Conservation (phyloP, 2,888 invertebrate genomes). For the Clusia tigrina region DNA sequence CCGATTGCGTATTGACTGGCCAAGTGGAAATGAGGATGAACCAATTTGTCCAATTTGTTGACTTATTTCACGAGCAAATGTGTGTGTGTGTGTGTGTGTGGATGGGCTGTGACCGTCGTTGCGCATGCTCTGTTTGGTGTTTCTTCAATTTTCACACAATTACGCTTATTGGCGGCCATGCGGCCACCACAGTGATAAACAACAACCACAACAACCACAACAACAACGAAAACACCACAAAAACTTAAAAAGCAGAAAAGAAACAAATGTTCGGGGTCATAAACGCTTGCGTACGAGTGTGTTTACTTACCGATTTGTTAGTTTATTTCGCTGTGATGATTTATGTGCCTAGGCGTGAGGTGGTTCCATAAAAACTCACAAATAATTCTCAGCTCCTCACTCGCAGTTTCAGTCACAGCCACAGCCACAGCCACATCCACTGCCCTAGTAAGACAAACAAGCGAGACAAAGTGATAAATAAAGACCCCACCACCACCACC, state of each 20-base stretch:
- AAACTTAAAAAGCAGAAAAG: slow-evolving; percentile 28
- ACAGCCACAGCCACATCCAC: too few relatives aligned
- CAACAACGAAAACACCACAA: too few relatives aligned
- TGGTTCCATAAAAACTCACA: neutral
- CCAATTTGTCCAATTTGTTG: neutral
- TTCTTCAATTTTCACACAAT: slow-evolving; percentile 1
- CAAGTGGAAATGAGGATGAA: slow-evolving; percentile 48
- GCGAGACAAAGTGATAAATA: too few relatives aligned
- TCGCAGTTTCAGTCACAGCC: too few relatives aligned
- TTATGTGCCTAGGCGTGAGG: neutral
- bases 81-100: neutral
- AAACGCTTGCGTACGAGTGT: slow-evolving; percentile 22
- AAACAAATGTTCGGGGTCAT: slow-evolving; percentile 16
- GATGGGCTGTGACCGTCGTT: too few relatives aligned
- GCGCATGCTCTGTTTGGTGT: neutral
- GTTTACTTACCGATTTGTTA: slow-evolving; percentile 16
- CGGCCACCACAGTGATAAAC: neutral
- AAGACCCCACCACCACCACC: too few relatives aligned
- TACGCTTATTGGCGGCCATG: neutral
- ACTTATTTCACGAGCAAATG: neutral
- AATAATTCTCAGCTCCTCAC: slow-evolving; percentile 1
- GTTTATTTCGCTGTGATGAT: neutral
- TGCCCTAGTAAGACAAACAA: too few relatives aligned
- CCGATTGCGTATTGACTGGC: slow-evolving; percentile 47
- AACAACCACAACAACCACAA: too few relatives aligned